Conservation (phyloP, 2,113 vertebrate species). For the Oncorhynchus tshawytscha region DNA sequence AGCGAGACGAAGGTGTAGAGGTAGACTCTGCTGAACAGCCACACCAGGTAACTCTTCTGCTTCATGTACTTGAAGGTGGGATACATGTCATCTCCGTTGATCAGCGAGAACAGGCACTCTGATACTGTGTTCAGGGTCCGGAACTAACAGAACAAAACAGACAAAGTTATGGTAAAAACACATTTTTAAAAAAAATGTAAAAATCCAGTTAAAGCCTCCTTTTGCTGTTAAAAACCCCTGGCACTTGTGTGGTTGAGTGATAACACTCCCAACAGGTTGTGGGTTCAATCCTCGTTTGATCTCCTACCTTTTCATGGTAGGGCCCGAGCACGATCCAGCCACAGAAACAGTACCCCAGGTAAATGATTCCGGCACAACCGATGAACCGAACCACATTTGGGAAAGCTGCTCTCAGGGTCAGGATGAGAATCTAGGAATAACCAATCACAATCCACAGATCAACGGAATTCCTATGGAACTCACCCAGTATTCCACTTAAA, state of each 20-base stretch:
- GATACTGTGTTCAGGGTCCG: conserved; percentile 88
- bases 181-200: not conserved
- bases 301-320: conserved; percentile 86
- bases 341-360: conserved; percentile 94
- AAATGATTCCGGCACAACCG: conserved; percentile 93
- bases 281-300: not conserved
- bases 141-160: conserved; percentile 73
- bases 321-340: conserved; percentile 96
- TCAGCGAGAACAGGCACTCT: conserved; percentile 91
- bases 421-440: conserved; percentile 61
- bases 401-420: conserved; percentile 86
- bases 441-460: not conserved
- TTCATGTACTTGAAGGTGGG: conserved; percentile 90
- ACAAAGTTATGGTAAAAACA: not conserved
- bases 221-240: too few relatives aligned
- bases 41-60: conserved; percentile 89
- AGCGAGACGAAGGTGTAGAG: conserved; percentile 93
- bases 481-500: not conserved
- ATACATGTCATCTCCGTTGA: conserved; percentile 97
- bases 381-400: conserved; percentile 90
- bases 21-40: conserved; percentile 91
- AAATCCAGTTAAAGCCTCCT: too few relatives aligned
- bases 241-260: too few relatives aligned
- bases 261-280: not conserved
- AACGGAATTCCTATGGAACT: not conserved